A percentile compares a stretch with the other conserved stretches of the same genome.
phyloP scores from a whole-genome alignment of 1,140 invertebrate species.

The Pachyrhynchus sulphureomaculatus region DNA sequence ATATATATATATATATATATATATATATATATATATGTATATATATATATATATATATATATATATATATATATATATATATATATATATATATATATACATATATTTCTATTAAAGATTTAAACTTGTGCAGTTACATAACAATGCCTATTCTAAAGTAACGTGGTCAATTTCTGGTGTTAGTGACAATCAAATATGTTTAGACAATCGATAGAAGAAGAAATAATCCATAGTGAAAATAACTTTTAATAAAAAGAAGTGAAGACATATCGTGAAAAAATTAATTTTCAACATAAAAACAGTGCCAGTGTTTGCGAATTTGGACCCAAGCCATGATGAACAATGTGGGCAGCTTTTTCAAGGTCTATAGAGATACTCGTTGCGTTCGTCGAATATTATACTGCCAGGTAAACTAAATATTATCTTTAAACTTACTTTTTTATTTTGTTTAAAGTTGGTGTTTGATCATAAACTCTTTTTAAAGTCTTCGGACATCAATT shows the following conservation, averaged over 20 bases:
- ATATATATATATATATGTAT: too few species aligned
- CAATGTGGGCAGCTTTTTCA: slow-evolving; percentile 76
- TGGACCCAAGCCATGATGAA: slow-evolving; percentile 45
- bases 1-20: too few species aligned
- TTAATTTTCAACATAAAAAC: neutral
- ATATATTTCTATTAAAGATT: too few species aligned
- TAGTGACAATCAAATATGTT: neutral
- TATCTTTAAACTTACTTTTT: neutral
- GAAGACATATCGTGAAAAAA: neutral
- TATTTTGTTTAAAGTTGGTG: too few species aligned
- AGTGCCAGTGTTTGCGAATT: neutral
- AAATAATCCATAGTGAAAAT: neutral
- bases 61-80: too few species aligned
- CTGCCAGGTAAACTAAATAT: slow-evolving; percentile 61
- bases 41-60: too few species aligned
- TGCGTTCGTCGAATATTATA: slow-evolving; percentile 78
- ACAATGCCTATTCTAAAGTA: neutral
- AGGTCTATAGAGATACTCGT: slow-evolving; percentile 74
- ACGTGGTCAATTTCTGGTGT: neutral
- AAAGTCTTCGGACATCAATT: too few species aligned
- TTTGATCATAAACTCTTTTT: too few species aligned
- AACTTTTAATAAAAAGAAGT: neutral
- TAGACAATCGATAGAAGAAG: neutral
- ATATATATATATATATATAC: too few species aligned
- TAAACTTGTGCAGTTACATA: neutral